These are phyloP conservation scores for Dolichoris vasculosae DNA, from an alignment of 1,140 invertebrate genomes.

Conservation along the genomic window DNA sequence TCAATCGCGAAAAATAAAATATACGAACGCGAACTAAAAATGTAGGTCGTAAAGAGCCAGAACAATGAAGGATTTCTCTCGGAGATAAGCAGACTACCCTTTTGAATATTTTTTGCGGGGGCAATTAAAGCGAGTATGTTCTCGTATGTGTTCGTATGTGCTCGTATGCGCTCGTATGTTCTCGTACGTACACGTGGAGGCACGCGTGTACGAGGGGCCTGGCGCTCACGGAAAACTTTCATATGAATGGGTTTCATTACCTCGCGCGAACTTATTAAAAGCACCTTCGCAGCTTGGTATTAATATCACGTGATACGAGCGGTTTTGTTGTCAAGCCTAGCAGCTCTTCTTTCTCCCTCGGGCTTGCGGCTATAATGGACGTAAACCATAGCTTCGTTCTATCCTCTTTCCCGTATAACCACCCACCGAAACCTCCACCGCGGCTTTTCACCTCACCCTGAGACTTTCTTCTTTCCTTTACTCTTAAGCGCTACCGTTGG, in stretches of 20 bases:
- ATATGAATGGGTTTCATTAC: constrained; percentile 73
- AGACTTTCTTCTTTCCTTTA: constrained; percentile 8
- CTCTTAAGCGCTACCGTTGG: background rate
- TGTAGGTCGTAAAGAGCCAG: background rate
- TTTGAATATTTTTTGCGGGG: constrained; percentile 1
- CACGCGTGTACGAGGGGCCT: background rate
- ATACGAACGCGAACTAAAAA: background rate
- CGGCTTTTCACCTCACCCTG: background rate
- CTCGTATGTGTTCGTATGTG: background rate
- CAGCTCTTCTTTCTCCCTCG: constrained; percentile 36
- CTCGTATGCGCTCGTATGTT: background rate
- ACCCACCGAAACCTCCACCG: constrained; percentile 6
- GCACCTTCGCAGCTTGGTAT: constrained; percentile 61
- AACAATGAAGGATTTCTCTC: background rate
- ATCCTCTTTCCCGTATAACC: constrained; percentile 35
- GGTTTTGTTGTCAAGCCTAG: constrained; percentile 65
- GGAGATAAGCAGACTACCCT: background rate
- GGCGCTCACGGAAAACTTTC: constrained; percentile 66
- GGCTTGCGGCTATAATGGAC: constrained; percentile 5
- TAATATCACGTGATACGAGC: constrained; percentile 64
- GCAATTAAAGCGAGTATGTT: constrained; percentile 65
- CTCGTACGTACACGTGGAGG: background rate
- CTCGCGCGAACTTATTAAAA: constrained; percentile 69
- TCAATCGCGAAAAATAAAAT: background rate
- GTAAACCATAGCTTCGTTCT: background rate